A percentile compares a stretch with the other conserved stretches of the same genome.
Conservation (phyloP, 2,797 vertebrate species). For the Sebastes steindachneri region DNA sequence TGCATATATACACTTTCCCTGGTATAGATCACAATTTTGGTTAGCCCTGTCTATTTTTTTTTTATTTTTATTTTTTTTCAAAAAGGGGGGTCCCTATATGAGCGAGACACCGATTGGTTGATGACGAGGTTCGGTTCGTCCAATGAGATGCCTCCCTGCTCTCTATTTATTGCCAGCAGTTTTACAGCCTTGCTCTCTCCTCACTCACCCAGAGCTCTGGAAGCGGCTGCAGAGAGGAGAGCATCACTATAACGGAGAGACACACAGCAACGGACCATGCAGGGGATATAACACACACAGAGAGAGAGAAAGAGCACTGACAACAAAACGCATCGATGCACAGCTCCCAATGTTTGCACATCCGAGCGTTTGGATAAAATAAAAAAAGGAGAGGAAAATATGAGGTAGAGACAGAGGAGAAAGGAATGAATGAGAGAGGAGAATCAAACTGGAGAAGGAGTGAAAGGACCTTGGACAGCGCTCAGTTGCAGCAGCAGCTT, state of each 20-base stretch:
- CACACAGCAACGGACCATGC: conserved; percentile 64
- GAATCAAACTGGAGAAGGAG: conserved; percentile 69
- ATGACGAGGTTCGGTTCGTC: conserved; percentile 94
- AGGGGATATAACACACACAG: conserved; percentile 65
- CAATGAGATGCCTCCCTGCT: conserved; percentile 90
- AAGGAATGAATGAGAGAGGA: conserved; percentile 36
- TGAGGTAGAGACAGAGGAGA: conserved; percentile 24
- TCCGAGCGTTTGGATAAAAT: conserved; percentile 53
- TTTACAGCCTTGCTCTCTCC: conserved; percentile 94
- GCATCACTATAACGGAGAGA: conserved; percentile 63
- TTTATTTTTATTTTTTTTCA: conserved; percentile 61
- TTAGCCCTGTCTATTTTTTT: conserved; percentile 60
- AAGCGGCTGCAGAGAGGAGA: conserved; percentile 84
- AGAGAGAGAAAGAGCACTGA: conserved; percentile 43
- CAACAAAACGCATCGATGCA: conserved; percentile 75
- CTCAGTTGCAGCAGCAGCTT: conserved; percentile 75
- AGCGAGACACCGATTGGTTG: conserved; percentile 91
- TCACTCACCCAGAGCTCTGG: conserved; percentile 95
- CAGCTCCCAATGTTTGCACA: conserved; percentile 62
- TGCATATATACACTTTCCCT: conserved; percentile 67
- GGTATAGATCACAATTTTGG: conserved; percentile 81
- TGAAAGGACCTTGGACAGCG: conserved; percentile 83
- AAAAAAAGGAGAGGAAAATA: conserved; percentile 11
- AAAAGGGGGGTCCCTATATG: conserved; percentile 89
- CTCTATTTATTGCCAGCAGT: conserved; percentile 99